A percentile compares a stretch with the other conserved stretches of the same genome.
These are phyloP conservation scores for Lerema accius DNA, from an alignment of 1,140 invertebrate species.

Conservation along the genomic window DNA sequence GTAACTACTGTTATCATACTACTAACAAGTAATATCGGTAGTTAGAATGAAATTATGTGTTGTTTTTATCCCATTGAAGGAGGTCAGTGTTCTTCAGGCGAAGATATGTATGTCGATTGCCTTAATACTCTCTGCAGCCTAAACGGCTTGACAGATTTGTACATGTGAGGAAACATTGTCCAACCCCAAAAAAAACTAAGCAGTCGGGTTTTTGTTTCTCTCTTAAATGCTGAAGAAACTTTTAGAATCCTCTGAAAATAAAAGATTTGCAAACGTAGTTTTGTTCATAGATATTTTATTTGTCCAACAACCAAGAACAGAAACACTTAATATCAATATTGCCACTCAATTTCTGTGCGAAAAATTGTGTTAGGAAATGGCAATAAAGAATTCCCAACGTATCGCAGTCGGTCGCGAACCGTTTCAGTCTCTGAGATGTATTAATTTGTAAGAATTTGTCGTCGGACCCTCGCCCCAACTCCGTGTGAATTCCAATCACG, in stretches of 20 bases:
- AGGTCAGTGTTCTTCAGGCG: too few relatives aligned
- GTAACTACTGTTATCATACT: neutral
- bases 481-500: constrained; percentile 78
- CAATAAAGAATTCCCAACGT: constrained; percentile 77
- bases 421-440: constrained; percentile 70
- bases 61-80: too few relatives aligned
- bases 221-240: too few relatives aligned
- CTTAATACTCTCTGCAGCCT: too few relatives aligned
- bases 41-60: too few relatives aligned
- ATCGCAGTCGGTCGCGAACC: constrained; percentile 61
- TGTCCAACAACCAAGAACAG: neutral
- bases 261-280: neutral
- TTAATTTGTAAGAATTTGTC: constrained; percentile 83
- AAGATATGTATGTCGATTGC: too few relatives aligned
- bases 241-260: too few relatives aligned
- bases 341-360: constrained; percentile 39
- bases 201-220: too few relatives aligned
- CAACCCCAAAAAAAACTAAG: too few relatives aligned
- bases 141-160: too few relatives aligned
- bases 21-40: too few relatives aligned
- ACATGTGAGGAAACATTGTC: neutral
- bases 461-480: constrained; percentile 61
- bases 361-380: constrained; percentile 57
- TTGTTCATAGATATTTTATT: too few relatives aligned
- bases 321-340: constrained; percentile 47